These are phyloP conservation scores for Aricia artaxerxes DNA, from an alignment of 2,888 invertebrate genomes.

Conservation along the genomic window DNA sequence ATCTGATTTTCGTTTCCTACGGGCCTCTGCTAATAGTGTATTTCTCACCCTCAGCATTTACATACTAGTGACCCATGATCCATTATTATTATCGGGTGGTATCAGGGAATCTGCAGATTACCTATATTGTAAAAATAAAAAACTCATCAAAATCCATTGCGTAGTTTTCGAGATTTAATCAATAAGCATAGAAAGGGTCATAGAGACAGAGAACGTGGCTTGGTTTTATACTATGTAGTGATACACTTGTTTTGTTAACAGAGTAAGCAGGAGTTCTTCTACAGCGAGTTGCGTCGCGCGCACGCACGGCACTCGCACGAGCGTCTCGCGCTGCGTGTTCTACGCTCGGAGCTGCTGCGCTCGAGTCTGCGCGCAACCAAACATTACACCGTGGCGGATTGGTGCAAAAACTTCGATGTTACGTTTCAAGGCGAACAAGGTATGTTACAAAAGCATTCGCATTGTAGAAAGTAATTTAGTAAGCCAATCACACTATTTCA, in stretches of 20 bases:
- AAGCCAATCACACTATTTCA: neutral
- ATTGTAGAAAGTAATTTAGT: neutral
- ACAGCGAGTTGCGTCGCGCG: conserved; percentile 89
- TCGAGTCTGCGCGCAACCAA: conserved; percentile 92
- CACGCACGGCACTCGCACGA: conserved; percentile 94
- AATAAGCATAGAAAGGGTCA: no score
- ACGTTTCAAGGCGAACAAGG: conserved; percentile 97
- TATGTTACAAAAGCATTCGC: conserved; percentile 48
- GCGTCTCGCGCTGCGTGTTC: conserved; percentile 89
- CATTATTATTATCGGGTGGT: no score
- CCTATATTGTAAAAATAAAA: no score
- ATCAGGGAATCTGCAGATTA: no score
- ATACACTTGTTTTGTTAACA: conserved; percentile 41
- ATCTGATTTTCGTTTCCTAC: no score
- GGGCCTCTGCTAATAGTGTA: no score
- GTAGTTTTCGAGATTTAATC: no score
- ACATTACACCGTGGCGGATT: conserved; percentile 92
- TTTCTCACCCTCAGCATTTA: no score
- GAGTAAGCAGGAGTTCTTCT: conserved; percentile 89
- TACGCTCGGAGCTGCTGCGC: conserved; percentile 89
- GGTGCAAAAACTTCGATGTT: conserved; percentile 97
- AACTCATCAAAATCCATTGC: no score
- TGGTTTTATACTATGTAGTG: no score
- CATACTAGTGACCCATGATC: no score
- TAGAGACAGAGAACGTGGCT: no score